Percentiles rank a stretch among this genome's conserved stretches.
Evolutionary conservation across 2,113 vertebrate species (phyloP).

Genomic region (Psittacus erithacus): DNA sequence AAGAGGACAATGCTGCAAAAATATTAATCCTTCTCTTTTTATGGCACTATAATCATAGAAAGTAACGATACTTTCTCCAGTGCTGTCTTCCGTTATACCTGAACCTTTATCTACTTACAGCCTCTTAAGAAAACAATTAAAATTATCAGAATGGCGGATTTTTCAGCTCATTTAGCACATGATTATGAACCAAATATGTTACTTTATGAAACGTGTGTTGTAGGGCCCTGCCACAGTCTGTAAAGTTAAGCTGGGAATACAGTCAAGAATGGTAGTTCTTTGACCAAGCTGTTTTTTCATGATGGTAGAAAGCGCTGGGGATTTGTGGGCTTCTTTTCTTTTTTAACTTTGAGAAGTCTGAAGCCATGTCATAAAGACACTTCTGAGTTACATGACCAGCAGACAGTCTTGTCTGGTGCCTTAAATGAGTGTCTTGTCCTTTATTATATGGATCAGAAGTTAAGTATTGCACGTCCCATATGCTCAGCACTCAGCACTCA

Average conservation of each 20-base stretch:
- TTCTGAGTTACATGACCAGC: background rate
- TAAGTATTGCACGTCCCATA: background rate
- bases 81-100: background rate
- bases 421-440: slow-evolving; percentile 21
- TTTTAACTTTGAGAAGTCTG: background rate
- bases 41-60: background rate
- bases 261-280: background rate
- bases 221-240: background rate
- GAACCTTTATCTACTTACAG: background rate
- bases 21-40: background rate
- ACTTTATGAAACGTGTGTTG: background rate
- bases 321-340: background rate
- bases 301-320: background rate
- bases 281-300: background rate
- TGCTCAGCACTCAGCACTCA: background rate
- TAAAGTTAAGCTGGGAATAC: background rate
- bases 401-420: background rate
- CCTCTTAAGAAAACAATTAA: background rate
- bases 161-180: background rate
- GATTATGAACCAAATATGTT: background rate
- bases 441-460: background rate
- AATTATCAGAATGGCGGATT: background rate
- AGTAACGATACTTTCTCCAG: background rate
- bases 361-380: background rate
- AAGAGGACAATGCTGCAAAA: background rate